Evolutionary conservation across 2,113 vertebrate species (phyloP), one percentile per base, ranked within the genome.

Genomic region (Otolemur garnettii): DNA sequence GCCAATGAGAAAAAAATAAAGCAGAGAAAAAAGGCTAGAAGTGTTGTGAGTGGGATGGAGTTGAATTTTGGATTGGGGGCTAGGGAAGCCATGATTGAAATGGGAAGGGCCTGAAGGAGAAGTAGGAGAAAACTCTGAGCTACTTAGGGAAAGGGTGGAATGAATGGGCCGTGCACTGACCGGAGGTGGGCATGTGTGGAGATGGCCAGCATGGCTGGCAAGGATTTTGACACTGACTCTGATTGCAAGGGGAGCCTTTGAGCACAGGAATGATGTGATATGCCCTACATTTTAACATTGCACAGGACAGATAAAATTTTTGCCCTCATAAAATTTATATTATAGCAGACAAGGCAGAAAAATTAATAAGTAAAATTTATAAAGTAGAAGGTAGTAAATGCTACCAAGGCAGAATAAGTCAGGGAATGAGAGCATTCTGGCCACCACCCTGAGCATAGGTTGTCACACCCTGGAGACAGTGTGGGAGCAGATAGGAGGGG

Each of bases 221-320:
- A 96, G 19, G 15, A n/a, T 60, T 77, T 83, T 50, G 42, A 74
- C 11, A 59, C 4, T n/a, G 26, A 75, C 28, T 77, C 4, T 38
- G 50, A 92, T 38, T 24, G 7, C 69, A 79, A 74, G 8, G 5
- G 28, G 42, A 81, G 5, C 3, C 26, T 89, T 33, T 88, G 26
- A 92, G 33, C 14, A 57, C 50, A 91, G 35, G 9, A 24, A 14
- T 74, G 55, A 79, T 1, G 0, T 57, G 50, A 55, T 8, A 5
- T 69, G 38, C 17, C 13, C 1, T 86, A 15, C 5, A 69, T 83
- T 78, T 91, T 92, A 87, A 50, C 5, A 87, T 13, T 77, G 30
- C 30, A 74, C n/a, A 91, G 79, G 85, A 96, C 11, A 64, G n/a
- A 92, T 28, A 72, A 42, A 57, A 91, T 80, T 85, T 45, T 30